Percentiles rank a stretch among this genome's conserved stretches.
These are phyloP conservation scores for Chloroceryle aenea DNA, from an alignment of 2,113 vertebrate genomes.

Conservation along the genomic window DNA sequence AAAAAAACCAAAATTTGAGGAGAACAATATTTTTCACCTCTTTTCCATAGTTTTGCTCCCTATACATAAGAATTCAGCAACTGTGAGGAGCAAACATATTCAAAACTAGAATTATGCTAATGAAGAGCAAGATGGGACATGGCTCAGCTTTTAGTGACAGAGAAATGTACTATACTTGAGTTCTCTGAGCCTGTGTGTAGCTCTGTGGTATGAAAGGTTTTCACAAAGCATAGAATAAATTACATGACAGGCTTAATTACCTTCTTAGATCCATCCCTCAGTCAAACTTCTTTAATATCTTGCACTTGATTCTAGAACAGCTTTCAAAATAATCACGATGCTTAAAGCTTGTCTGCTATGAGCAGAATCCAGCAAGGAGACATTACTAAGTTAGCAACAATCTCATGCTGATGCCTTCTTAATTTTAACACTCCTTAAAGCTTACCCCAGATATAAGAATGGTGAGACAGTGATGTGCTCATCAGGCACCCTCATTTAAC, in stretches of 20 bases:
- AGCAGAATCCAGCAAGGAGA: neutral
- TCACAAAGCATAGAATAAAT: neutral
- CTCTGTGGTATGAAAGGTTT: neutral
- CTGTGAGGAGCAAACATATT: accelerated
- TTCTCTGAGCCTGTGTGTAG: neutral
- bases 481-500: neutral
- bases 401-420: neutral
- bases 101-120: neutral
- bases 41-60: neutral
- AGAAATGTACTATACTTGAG: neutral
- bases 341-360: neutral
- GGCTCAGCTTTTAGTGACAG: neutral
- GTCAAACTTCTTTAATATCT: neutral
- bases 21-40: neutral
- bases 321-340: accelerated
- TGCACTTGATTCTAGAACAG: neutral
- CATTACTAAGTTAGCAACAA: neutral
- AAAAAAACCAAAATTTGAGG: neutral
- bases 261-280: neutral
- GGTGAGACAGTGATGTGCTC: neutral
- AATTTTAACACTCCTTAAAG: neutral
- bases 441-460: neutral
- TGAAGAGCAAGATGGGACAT: neutral
- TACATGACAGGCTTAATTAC: neutral
- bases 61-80: neutral